Evolutionary conservation across 2,797 vertebrate species (phyloP).

Genomic region (Leptodactylus fallax): DNA sequence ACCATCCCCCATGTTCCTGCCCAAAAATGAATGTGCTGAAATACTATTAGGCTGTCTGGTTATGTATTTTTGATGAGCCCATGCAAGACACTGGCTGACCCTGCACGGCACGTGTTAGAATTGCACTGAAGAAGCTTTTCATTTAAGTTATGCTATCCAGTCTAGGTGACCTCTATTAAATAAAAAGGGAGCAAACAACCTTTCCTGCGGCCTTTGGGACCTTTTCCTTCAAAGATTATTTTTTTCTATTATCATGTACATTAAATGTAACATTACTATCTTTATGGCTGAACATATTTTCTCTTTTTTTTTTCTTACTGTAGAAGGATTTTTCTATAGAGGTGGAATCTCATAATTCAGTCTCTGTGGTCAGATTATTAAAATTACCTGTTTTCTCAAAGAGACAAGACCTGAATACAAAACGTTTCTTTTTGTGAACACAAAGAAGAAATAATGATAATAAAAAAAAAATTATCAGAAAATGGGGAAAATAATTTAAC

Average conservation of each 20-base stretch:
- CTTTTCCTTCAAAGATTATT: constrained; percentile 80
- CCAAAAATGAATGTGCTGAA: constrained; percentile 84
- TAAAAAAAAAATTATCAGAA: constrained; percentile 70
- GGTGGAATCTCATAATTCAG: constrained; percentile 66
- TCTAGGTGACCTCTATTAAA: constrained; percentile 83
- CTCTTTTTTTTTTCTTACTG: constrained; percentile 63
- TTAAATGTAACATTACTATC: constrained; percentile 79
- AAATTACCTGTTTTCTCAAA: constrained; percentile 69
- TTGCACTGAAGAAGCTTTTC: constrained; percentile 84
- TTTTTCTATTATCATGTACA: constrained; percentile 83
- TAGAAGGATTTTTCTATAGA: constrained; percentile 59
- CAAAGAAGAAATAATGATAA: constrained; percentile 42
- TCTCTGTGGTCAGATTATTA: constrained; percentile 70
- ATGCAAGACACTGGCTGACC: constrained; percentile 83
- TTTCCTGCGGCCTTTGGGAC: constrained; percentile 79
- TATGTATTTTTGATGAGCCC: constrained; percentile 87
- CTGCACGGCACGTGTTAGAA: constrained; percentile 81
- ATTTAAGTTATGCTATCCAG: constrained; percentile 84
- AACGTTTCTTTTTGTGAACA: constrained; percentile 63
- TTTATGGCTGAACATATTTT: constrained; percentile 76
- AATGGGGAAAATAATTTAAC: constrained; percentile 71
- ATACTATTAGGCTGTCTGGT: constrained; percentile 85
- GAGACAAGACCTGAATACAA: constrained; percentile 65
- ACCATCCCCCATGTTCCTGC: constrained; percentile 73
- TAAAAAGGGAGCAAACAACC: constrained; percentile 75